A percentile compares a stretch with the other conserved stretches of the same genome.
phyloP scores from a whole-genome alignment of 2,113 vertebrate genomes.

The Oxyura jamaicensis region DNA sequence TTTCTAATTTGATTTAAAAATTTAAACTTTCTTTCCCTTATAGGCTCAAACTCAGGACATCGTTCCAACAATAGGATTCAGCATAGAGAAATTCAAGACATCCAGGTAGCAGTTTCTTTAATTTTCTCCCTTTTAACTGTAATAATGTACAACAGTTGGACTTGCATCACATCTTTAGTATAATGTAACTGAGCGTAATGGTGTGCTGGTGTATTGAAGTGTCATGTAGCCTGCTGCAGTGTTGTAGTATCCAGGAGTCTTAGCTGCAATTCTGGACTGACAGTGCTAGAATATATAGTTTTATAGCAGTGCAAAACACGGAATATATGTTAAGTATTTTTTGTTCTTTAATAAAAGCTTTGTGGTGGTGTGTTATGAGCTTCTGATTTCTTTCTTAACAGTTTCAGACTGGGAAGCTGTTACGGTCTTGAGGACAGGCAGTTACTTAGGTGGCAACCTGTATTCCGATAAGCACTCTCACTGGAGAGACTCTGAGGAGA shows the following conservation, averaged over 20 bases:
- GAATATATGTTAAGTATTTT: too few relatives aligned
- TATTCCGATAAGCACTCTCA: slow-evolving; percentile 18
- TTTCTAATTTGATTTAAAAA: neutral
- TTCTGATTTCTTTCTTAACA: neutral
- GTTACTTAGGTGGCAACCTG: neutral
- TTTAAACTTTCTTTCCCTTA: slow-evolving; percentile 31
- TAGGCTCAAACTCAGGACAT: slow-evolving; percentile 97
- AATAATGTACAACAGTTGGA: neutral
- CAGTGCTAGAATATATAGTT: neutral
- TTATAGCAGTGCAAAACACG: too few relatives aligned
- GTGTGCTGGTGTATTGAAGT: neutral
- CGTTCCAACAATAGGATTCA: slow-evolving; percentile 98
- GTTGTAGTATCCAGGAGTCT: neutral
- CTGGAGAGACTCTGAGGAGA: slow-evolving; percentile 3
- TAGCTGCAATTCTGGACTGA: neutral
- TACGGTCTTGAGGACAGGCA: neutral
- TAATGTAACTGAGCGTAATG: neutral
- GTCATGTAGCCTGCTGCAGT: neutral
- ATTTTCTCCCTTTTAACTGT: neutral
- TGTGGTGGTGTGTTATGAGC: neutral
- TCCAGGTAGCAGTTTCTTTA: slow-evolving; percentile 85
- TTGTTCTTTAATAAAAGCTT: too few relatives aligned
- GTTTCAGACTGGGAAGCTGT: neutral
- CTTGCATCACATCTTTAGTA: neutral
- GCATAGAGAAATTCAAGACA: slow-evolving; percentile 98